These are phyloP conservation scores for Knipowitschia caucasica DNA, from an alignment of 2,797 vertebrate species.

Conservation along the genomic window DNA sequence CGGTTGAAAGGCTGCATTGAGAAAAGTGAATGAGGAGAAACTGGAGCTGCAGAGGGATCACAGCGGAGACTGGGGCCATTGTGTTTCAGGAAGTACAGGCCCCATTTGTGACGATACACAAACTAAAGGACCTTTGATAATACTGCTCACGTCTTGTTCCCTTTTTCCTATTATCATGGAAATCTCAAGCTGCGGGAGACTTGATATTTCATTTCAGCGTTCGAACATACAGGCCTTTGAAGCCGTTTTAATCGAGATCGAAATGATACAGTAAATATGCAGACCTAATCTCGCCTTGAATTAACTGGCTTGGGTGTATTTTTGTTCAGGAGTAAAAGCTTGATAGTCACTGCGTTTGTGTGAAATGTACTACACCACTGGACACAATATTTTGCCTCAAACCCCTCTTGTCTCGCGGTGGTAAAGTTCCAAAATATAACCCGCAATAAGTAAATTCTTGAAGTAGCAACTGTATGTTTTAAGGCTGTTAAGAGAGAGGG, in stretches of 20 bases:
- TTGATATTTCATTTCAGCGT: neutral
- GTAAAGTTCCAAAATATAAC: too few relatives aligned
- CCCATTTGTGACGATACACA: conserved; percentile 1
- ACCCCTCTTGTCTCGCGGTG: too few relatives aligned
- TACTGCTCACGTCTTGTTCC: neutral
- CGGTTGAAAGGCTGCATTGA: neutral
- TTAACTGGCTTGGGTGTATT: too few relatives aligned
- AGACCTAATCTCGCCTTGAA: too few relatives aligned
- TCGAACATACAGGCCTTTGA: neutral
- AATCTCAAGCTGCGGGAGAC: conserved; percentile 1
- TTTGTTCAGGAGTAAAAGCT: too few relatives aligned
- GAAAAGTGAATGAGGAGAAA: conserved; percentile 30
- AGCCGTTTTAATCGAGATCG: neutral
- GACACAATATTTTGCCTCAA: too few relatives aligned
- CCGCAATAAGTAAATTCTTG: too few relatives aligned
- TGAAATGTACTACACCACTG: too few relatives aligned
- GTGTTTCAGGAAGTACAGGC: neutral
- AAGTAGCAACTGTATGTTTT: too few relatives aligned
- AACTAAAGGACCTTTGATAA: neutral
- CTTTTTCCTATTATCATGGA: neutral
- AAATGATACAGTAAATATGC: too few relatives aligned
- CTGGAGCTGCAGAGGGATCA: conserved; percentile 9
- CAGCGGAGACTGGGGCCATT: conserved; percentile 1
- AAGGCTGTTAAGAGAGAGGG: too few relatives aligned
- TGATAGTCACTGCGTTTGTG: too few relatives aligned